A percentile compares a stretch with the other conserved stretches of the same genome.
Evolutionary conservation across 2,888 invertebrate species (phyloP).

Genomic region (Aphidius colemani): DNA sequence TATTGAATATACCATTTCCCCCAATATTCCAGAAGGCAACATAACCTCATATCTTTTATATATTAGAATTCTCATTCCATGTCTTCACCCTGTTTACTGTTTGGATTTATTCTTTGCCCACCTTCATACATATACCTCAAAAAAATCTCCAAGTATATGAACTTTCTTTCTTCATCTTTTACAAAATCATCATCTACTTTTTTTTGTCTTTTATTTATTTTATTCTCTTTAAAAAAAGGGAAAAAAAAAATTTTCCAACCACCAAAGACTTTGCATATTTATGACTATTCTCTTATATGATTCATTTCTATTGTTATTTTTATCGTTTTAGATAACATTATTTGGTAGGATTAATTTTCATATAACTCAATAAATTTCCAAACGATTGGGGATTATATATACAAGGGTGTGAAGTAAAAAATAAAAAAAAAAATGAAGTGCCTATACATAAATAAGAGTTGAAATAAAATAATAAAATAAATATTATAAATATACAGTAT

Average conservation of each 20-base stretch:
- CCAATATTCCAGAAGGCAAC: constrained; percentile 29
- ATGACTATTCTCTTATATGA: constrained; percentile 16
- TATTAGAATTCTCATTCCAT: constrained; percentile 52
- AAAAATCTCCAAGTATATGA: background rate
- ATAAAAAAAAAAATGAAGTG: constrained; percentile 13
- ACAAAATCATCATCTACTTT: background rate
- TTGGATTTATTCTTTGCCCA: constrained; percentile 50
- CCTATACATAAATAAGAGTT: constrained; percentile 23
- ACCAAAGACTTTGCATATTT: constrained; percentile 15
- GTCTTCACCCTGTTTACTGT: constrained; percentile 47
- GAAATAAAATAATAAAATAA: background rate
- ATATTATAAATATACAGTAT: no score
- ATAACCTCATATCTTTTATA: constrained; percentile 56
- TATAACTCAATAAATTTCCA: constrained; percentile 20
- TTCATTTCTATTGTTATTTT: constrained; percentile 24
- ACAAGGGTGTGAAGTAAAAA: constrained; percentile 8
- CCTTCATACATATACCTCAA: constrained; percentile 8
- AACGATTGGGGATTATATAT: background rate
- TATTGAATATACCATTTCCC: constrained; percentile 36
- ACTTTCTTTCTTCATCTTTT: background rate
- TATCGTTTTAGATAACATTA: constrained; percentile 22
- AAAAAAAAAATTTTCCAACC: background rate
- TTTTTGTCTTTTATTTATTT: background rate
- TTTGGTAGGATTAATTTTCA: constrained; percentile 24
- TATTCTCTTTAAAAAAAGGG: background rate